These are phyloP conservation scores for Chelonia mydas DNA, from an alignment of 2,797 vertebrate genomes.

Conservation along the genomic window DNA sequence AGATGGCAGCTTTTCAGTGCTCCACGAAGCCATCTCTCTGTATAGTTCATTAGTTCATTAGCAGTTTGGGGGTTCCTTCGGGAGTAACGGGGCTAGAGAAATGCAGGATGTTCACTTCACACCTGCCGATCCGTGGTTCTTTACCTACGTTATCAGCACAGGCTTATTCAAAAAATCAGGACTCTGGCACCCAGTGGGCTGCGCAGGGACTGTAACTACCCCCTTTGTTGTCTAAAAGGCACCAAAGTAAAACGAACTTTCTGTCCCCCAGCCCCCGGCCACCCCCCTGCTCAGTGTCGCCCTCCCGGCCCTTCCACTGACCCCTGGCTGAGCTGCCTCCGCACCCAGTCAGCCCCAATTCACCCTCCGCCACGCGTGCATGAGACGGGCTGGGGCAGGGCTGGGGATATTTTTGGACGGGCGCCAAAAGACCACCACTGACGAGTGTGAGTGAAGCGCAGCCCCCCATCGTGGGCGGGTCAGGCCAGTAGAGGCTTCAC, in stretches of 20 bases:
- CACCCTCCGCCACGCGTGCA: too few relatives aligned
- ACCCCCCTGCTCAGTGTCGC: too few relatives aligned
- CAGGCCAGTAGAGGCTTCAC: too few relatives aligned
- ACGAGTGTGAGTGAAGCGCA: background rate
- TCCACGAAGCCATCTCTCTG: fast-evolving
- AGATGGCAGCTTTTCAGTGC: fast-evolving
- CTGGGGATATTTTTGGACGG: background rate
- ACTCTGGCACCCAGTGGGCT: background rate
- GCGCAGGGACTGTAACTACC: too few relatives aligned
- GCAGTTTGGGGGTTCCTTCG: background rate
- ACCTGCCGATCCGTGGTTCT: too few relatives aligned
- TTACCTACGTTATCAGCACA: background rate
- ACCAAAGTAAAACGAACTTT: fast-evolving
- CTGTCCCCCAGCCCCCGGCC: background rate
- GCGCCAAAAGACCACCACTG: background rate
- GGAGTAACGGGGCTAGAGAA: background rate
- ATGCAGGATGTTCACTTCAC: background rate
- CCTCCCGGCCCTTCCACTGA: background rate
- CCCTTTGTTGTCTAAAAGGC: background rate
- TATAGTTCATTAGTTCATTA: background rate
- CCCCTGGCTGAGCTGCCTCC: background rate
- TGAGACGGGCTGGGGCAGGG: background rate
- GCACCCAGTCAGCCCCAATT: too few relatives aligned
- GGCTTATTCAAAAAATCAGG: background rate
- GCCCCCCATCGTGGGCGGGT: too few relatives aligned